Evolutionary conservation across 2,113 vertebrate species (phyloP).

Genomic region (Isichthys henryi): DNA sequence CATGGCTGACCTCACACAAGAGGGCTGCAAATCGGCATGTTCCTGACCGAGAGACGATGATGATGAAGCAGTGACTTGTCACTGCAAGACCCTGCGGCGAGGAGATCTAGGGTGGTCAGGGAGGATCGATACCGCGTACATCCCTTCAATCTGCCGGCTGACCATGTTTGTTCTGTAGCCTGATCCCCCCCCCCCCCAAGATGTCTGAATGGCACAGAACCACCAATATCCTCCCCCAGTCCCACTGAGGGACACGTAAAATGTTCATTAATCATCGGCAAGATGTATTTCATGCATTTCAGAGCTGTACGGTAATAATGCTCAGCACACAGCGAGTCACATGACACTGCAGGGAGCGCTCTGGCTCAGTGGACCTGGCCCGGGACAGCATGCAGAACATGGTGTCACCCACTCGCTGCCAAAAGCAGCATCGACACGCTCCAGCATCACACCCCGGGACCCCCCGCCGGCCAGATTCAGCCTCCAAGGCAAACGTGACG

Average conservation of each 20-base stretch:
- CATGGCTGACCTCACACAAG: neutral
- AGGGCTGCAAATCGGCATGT: neutral
- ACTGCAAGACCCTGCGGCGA: neutral
- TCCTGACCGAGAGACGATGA: neutral
- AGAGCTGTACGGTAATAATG: neutral
- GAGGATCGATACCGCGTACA: neutral
- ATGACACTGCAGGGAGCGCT: neutral
- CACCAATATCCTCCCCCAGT: neutral
- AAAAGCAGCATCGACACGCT: neutral
- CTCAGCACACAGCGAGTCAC: neutral
- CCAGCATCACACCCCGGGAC: neutral
- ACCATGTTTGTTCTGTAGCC: neutral
- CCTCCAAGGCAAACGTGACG: neutral
- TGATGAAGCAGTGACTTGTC: neutral
- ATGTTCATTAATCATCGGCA: neutral
- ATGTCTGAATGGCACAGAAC: neutral
- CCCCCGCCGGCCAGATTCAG: neutral
- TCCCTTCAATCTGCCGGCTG: neutral
- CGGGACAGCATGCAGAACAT: neutral
- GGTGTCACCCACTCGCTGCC: neutral
- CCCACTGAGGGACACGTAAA: neutral
- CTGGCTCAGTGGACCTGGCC: neutral
- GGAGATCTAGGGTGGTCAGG: neutral
- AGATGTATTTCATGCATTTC: neutral
- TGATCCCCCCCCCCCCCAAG: neutral